Percentiles rank a stretch among this genome's conserved stretches.
Conservation (phyloP, 2,797 vertebrate species). For the Manis crassicaudata region DNA sequence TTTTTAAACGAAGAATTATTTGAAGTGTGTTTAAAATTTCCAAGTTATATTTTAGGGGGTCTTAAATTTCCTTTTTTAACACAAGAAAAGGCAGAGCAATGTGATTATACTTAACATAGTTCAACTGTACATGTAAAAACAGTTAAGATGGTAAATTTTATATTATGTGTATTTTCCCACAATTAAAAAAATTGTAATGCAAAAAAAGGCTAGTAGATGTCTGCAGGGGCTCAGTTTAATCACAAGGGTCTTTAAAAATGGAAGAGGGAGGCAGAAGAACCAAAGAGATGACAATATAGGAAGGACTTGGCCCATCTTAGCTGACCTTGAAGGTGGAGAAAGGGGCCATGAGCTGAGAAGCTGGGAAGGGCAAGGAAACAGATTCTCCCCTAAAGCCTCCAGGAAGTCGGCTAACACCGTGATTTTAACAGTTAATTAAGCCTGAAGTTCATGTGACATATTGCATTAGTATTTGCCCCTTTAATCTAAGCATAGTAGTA, state of each 20-base stretch:
- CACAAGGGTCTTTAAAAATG: background rate
- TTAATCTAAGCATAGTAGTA: background rate
- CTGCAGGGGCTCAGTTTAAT: background rate
- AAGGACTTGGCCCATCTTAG: background rate
- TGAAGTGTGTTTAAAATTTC: constrained; percentile 1
- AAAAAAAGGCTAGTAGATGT: background rate
- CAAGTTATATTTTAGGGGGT: background rate
- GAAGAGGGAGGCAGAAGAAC: background rate
- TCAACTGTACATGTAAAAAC: background rate
- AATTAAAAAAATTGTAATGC: background rate
- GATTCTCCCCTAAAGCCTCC: background rate
- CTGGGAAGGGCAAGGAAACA: background rate
- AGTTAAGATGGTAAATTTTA: background rate
- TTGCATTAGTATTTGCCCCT: background rate
- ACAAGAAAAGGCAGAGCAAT: background rate
- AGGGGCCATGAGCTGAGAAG: background rate
- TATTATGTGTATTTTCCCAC: background rate
- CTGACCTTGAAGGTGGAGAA: background rate
- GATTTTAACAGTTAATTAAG: background rate
- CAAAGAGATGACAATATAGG: background rate
- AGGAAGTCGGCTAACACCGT: background rate
- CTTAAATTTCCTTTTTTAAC: constrained; percentile 9
- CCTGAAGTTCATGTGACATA: background rate
- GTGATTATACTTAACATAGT: background rate
- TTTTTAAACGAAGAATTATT: constrained; percentile 21